These are phyloP conservation scores for Actias luna DNA, from an alignment of 2,888 invertebrate species.

Conservation along the genomic window DNA sequence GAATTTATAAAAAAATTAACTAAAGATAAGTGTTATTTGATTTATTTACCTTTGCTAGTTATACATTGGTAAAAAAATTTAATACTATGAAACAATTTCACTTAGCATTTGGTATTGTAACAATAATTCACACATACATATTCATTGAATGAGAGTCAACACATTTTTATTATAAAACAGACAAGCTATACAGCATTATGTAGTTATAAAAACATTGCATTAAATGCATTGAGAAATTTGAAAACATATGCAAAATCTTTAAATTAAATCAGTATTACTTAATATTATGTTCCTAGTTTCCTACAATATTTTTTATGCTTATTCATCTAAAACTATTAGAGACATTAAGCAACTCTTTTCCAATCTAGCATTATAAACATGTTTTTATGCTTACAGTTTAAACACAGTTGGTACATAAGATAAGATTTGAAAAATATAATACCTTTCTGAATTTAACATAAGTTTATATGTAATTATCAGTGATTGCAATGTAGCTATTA, in stretches of 20 bases:
- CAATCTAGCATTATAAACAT: slow-evolving; percentile 45
- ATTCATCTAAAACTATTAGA: slow-evolving; percentile 59
- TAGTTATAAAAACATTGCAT: slow-evolving; percentile 2
- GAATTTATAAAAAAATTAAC: background rate
- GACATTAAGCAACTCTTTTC: slow-evolving; percentile 52
- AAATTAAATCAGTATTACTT: slow-evolving; percentile 70
- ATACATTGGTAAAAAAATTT: slow-evolving; percentile 80
- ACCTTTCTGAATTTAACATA: slow-evolving; percentile 48
- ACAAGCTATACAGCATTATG: slow-evolving; percentile 25
- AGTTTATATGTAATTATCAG: background rate
- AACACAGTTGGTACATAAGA: slow-evolving; percentile 37
- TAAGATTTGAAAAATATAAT: slow-evolving; percentile 45
- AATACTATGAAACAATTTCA: slow-evolving; percentile 80
- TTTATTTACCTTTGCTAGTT: slow-evolving; percentile 81
- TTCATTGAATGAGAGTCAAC: slow-evolving; percentile 55
- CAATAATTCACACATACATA: slow-evolving; percentile 64
- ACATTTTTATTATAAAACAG: slow-evolving; percentile 32
- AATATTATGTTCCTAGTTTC: slow-evolving; percentile 75
- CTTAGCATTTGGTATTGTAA: slow-evolving; percentile 75
- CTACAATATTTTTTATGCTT: slow-evolving; percentile 75
- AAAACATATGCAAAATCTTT: slow-evolving; percentile 11
- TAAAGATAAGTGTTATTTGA: slow-evolving; percentile 65
- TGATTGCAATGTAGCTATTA: slow-evolving; percentile 20
- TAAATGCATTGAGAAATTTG: slow-evolving; percentile 25
- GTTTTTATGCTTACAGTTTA: slow-evolving; percentile 43